Evolutionary conservation across 2,888 invertebrate genomes (phyloP), one percentile per base, ranked within the genome.

Genomic region (Meta bourneti): DNA sequence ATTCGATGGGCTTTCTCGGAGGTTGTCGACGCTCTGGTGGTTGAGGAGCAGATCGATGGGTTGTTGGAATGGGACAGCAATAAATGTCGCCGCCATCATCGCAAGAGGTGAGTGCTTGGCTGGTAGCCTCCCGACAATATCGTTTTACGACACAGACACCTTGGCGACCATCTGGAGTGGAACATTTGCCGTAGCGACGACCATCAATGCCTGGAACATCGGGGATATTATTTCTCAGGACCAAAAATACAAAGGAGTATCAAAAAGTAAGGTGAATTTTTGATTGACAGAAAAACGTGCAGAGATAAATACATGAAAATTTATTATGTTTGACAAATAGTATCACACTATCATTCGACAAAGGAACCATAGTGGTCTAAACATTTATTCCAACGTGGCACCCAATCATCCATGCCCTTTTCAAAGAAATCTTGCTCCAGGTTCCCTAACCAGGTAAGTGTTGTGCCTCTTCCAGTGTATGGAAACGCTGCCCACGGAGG

Each of bases 51-150:
- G 83, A n/a, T 2, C 77, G 54, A 72, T 9, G 49, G 0, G 19
- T 7, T 8, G n/a, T 75, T 7, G 69, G 81, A 6, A 89, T 34
- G 1, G 91, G 91, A 19, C 91, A 92, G 16, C 91, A 92, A 48
- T 51, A 69, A 16, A n/a, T 61, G n/a, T 49, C 80, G 8, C 13
- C 61, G 11, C 34, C 70, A 9, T 71, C 52, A 0, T 34, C 84
- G 51, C 91, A 92, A 0, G 84, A 48, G 16, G 54, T 19, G 5
- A 89, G 34, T 7, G 49, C 11, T 9, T 90, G 82, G 7, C 8
- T n/a, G 11, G 49, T 9, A 0, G 83, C 90, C 54, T 92, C 87
- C 0, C 92, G 87, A n/a, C 92, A 92, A 49, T 90, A 92, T 19
- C 80, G 52, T 13, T 51, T 51, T 0, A 80, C 54, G 16, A 88